Evolutionary conservation across 2,113 vertebrate genomes (phyloP), one percentile per base, ranked within the genome.

Genomic region (Phalacrocorax brasilianus): DNA sequence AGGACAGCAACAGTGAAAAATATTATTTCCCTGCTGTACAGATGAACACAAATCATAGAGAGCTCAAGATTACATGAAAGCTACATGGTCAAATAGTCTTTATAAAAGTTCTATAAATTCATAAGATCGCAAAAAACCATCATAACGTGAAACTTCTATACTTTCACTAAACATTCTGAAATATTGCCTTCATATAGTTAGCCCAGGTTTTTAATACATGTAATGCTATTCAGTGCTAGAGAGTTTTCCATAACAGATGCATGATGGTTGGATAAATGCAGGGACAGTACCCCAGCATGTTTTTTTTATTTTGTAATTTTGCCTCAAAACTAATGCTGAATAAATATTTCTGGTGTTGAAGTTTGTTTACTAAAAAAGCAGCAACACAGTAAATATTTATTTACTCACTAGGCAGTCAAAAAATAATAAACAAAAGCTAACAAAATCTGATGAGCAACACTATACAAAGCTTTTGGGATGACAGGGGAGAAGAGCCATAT

Each of bases 111-210:
- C 21, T 27, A 50, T 11, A 83, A 79, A 93, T 42, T 38, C 5
- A 0, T 22, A 77, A 38, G 19, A 47, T 17, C 1, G 0, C 72
- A 4, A 47, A 45, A 71, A 76, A 55, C 30, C 0, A 3, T 40
- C 42, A 30, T 18, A 53, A 61, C 28, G 17, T 33, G 17, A 93
- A 85, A 58, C 6, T 20, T 33, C 12, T 38, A 16, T 47, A 53
- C 44, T 78, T 88, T 50, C 23, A 49, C 40, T 68, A 24, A 16
- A 53, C 4, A n/a, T 22, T 33, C n/a, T 55, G 18, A 87, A 87
- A 55, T n/a, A 53, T 0, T 63, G 52, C 20, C 58, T 55, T 58
- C 6, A 1, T 50, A 74, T 6, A 5, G 28, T 50, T n/a, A 93
- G 35, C 13, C 40, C 16, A 16, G 13, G 53, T 6, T 92, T 88